A percentile compares a stretch with the other conserved stretches of the same genome.
Conservation (phyloP, 2,113 vertebrate genomes). For the Anhinga rufa region DNA sequence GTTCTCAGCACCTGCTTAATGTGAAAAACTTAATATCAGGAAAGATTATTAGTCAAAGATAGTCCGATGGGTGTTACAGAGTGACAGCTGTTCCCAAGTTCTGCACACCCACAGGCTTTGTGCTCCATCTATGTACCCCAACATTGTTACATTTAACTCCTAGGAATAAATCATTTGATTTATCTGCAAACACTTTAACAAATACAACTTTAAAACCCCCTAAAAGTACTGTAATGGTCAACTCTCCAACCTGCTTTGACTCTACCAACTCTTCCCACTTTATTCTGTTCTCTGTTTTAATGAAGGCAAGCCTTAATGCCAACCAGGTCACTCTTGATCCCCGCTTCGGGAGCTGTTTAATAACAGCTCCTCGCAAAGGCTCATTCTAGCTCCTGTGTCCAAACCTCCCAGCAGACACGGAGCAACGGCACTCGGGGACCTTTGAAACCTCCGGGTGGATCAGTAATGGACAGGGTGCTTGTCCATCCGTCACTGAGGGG, state of each 20-base stretch:
- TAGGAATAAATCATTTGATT: neutral
- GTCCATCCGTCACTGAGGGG: fast-evolving
- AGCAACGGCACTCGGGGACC: fast-evolving
- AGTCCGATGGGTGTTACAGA: fast-evolving
- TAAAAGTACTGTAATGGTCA: fast-evolving
- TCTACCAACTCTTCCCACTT: too few relatives aligned
- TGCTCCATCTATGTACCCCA: too few relatives aligned
- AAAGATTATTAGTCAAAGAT: neutral
- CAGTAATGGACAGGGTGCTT: fast-evolving
- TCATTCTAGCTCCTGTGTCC: neutral
- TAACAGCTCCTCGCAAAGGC: neutral
- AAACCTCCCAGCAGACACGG: neutral
- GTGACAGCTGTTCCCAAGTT: fast-evolving
- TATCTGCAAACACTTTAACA: neutral
- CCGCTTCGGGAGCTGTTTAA: fast-evolving
- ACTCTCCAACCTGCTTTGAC: neutral
- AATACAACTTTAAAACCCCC: neutral
- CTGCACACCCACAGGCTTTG: neutral
- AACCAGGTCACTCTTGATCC: too few relatives aligned
- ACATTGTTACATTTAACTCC: neutral
- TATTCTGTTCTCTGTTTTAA: neutral
- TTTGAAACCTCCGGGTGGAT: neutral
- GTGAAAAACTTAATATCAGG: neutral
- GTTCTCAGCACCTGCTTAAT: fast-evolving
- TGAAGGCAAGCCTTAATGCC: fast-evolving